Base-by-base conservation (phyloP, 2,113 vertebrate species). In the Callaeas wilsoni region DNA sequence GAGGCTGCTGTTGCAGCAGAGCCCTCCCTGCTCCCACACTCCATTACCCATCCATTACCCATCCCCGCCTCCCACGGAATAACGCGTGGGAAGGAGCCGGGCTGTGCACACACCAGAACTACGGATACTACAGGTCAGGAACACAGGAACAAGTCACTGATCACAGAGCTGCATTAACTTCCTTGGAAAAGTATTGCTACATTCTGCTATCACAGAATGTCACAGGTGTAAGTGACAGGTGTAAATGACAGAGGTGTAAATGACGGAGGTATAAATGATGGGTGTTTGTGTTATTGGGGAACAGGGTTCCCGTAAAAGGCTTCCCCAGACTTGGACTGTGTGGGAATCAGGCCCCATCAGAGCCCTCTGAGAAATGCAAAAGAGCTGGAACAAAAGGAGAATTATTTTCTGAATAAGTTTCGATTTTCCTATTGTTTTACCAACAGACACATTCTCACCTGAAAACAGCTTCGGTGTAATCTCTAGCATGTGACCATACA, bases 81-180 rank as follows among this genome's bases (percentile, higher is more conserved):
- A 49, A 46, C 17, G 6, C 0, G 6, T n/a, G 68, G 82, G 73
- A 70, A 10, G 68, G 18, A 46, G 16, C 19, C 81, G 35, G 63
- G 18, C n/a, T 30, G 59, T 74, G 55, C 55, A 25, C 52, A 39
- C 46, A 53, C 17, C 7, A 3, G n/a, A 70, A 25, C 49, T 70
- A 11, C 4, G 50, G 17, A 19, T 64, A 12, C 25, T 18, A 7
- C 4, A 41, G 17, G 55, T 55, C 12, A 75, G 56, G 41, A 65
- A 29, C 18, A 20, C 27, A 42, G 8, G 32, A 52, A 60, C 0
- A 0, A 76, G 57, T 20, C 39, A 6, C 4, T 7, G n/a, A 68
- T 5, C 57, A 44, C 16, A 23, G 44, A 50, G 35, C 35, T 69
- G 29, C 33, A 39, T 8, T 4, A 37, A 25, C 16, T 25, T 10